Conservation (phyloP, 64 coral and sea anemone species). For the Platygyra sinensis region DNA sequence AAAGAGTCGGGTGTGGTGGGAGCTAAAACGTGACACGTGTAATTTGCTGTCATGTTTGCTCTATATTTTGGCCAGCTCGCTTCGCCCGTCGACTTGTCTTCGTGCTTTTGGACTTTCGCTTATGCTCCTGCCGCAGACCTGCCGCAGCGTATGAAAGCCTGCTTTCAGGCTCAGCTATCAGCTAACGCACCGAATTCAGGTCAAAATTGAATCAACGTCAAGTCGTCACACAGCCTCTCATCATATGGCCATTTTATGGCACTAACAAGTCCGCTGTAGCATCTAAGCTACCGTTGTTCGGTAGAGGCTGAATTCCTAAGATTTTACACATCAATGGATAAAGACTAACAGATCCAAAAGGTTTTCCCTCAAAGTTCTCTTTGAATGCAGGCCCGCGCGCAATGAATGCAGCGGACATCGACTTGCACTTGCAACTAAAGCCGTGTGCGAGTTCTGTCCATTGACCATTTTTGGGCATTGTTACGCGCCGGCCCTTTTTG, state of each 20-base stretch:
- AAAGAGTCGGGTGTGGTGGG: too few species aligned
- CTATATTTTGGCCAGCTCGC: too few species aligned
- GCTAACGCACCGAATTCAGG: too few species aligned
- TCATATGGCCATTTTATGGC: not conserved
- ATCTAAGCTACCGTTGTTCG: slow-evolving; percentile 67
- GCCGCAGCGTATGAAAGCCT: too few species aligned
- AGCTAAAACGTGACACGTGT: too few species aligned
- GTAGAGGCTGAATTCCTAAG: slow-evolving; percentile 58
- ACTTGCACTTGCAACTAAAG: slow-evolving; percentile 42
- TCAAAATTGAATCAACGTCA: too few species aligned
- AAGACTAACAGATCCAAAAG: slow-evolving; percentile 65
- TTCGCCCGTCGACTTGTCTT: too few species aligned
- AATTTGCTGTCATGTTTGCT: too few species aligned
- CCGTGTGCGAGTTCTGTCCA: slow-evolving; percentile 58
- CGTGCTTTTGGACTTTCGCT: too few species aligned
- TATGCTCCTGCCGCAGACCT: too few species aligned
- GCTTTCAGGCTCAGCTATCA: too few species aligned
- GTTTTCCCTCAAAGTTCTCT: slow-evolving; percentile 26
- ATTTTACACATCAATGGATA: slow-evolving; percentile 83
- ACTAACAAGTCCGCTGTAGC: slow-evolving; percentile 20
- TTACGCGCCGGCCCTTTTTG: not conserved
- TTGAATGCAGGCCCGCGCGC: slow-evolving; percentile 84
- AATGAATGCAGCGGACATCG: slow-evolving; percentile 72
- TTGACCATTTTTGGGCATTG: not conserved
- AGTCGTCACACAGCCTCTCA: too few species aligned